phyloP scores from a whole-genome alignment of 2,113 vertebrate species.

The Progne subis region DNA sequence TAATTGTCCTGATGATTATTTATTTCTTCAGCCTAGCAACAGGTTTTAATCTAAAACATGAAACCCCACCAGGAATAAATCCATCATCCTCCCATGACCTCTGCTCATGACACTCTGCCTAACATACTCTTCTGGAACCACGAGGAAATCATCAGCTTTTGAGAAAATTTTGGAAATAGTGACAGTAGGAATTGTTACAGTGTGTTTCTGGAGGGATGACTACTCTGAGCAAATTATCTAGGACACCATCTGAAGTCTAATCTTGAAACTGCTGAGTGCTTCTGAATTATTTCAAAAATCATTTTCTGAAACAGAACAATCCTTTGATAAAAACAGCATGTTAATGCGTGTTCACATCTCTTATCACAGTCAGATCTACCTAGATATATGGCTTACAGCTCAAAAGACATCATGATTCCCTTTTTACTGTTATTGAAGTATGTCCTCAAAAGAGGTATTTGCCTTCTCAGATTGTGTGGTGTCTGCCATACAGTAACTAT shows the following conservation, averaged over 20 bases:
- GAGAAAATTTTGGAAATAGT: background rate
- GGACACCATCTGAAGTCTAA: background rate
- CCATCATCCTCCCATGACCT: background rate
- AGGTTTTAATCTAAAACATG: conserved; percentile 4
- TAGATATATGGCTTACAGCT: background rate
- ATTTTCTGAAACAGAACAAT: conserved; percentile 8
- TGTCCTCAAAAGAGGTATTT: background rate
- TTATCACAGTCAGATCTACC: background rate
- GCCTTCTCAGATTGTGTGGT: background rate
- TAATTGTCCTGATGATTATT: background rate
- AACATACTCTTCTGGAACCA: background rate
- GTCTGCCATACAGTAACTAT: background rate
- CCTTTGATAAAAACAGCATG: conserved; percentile 13
- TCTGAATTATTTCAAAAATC: background rate
- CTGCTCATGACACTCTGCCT: background rate
- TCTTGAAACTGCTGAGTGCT: background rate
- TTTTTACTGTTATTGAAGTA: background rate
- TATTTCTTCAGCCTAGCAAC: conserved; percentile 31
- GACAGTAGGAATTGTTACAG: background rate
- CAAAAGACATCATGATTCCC: background rate
- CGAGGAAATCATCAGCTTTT: background rate
- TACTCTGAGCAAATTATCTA: background rate
- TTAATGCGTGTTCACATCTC: background rate
- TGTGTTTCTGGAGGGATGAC: background rate
- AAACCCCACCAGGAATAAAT: conserved; percentile 3